Percentiles rank a stretch among this genome's conserved stretches.
phyloP scores from a whole-genome alignment of 2,797 vertebrate species.

The Ctenochaetus hawaiiensis region DNA sequence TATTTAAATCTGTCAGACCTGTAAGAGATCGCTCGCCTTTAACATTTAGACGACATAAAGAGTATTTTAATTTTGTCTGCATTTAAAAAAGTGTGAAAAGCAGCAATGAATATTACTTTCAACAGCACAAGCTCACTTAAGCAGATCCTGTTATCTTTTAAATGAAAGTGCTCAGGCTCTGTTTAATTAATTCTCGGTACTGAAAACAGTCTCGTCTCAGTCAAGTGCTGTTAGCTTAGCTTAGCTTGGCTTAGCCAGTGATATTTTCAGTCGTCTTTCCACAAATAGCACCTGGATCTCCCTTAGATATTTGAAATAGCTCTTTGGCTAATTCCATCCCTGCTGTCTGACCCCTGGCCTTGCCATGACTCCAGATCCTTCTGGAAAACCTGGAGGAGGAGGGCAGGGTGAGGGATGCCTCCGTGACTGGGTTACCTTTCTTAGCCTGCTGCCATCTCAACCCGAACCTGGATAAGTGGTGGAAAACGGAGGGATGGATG shows the following conservation, averaged over 20 bases:
- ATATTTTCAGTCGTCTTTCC: conserved; percentile 33
- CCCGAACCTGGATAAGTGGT: conserved; percentile 48
- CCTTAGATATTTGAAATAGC: conserved; percentile 50
- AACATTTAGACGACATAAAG: background rate
- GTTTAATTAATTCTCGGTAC: conserved; percentile 55
- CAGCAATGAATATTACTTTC: conserved; percentile 22
- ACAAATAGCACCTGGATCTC: conserved; percentile 47
- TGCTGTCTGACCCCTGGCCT: conserved; percentile 34
- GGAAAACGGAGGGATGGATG: conserved; percentile 48
- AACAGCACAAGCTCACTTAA: conserved; percentile 26
- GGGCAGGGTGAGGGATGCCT: background rate
- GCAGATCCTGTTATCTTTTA: conserved; percentile 42
- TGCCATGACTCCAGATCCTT: conserved; percentile 5
- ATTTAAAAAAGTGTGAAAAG: conserved; percentile 31
- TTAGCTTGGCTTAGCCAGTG: conserved; percentile 44
- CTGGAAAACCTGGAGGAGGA: conserved; percentile 6
- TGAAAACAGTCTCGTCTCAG: conserved; percentile 27
- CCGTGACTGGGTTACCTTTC: conserved; percentile 41
- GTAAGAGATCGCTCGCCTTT: background rate
- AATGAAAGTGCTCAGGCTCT: conserved; percentile 43
- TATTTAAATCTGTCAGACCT: background rate
- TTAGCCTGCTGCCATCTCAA: background rate
- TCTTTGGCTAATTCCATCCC: conserved; percentile 49
- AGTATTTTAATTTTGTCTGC: conserved; percentile 18
- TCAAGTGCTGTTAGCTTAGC: conserved; percentile 33